phyloP scores from a whole-genome alignment of 2,797 vertebrate species.

The Acrossocheilus wenchowensis region DNA sequence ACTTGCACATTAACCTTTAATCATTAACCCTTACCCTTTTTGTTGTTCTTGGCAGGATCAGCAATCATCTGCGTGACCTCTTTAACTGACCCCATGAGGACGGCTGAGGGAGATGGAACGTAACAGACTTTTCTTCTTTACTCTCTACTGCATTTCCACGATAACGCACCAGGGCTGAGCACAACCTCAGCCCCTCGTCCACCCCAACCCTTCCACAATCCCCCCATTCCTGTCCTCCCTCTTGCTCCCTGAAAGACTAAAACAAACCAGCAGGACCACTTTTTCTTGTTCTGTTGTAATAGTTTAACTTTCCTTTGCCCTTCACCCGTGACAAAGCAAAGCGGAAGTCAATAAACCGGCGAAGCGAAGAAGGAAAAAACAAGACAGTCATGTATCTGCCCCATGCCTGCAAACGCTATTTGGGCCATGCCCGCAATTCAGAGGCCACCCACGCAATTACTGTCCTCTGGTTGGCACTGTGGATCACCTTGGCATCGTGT shows the following conservation, averaged over 20 bases:
- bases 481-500: conserved; percentile 72
- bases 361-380: conserved; percentile 52
- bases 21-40: conserved; percentile 40
- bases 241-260: conserved; percentile 28
- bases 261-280: conserved; percentile 19
- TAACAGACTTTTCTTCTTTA: conserved; percentile 75
- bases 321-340: conserved; percentile 12
- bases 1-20: background rate
- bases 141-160: conserved; percentile 46
- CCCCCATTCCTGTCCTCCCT: conserved; percentile 29
- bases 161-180: conserved; percentile 57
- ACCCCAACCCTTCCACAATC: conserved; percentile 27
- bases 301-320: conserved; percentile 25
- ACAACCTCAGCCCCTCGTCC: conserved; percentile 58
- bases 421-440: conserved; percentile 56
- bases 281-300: background rate
- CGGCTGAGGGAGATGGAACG: conserved; percentile 79
- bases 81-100: conserved; percentile 58
- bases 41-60: conserved; percentile 64
- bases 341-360: conserved; percentile 32
- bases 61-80: conserved; percentile 32
- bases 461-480: conserved; percentile 72
- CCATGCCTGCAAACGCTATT: conserved; percentile 58
- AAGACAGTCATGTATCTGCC: conserved; percentile 67
- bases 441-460: conserved; percentile 65